These are phyloP conservation scores for Cetoscarus ocellatus DNA, from an alignment of 2,797 vertebrate species.

Conservation along the genomic window DNA sequence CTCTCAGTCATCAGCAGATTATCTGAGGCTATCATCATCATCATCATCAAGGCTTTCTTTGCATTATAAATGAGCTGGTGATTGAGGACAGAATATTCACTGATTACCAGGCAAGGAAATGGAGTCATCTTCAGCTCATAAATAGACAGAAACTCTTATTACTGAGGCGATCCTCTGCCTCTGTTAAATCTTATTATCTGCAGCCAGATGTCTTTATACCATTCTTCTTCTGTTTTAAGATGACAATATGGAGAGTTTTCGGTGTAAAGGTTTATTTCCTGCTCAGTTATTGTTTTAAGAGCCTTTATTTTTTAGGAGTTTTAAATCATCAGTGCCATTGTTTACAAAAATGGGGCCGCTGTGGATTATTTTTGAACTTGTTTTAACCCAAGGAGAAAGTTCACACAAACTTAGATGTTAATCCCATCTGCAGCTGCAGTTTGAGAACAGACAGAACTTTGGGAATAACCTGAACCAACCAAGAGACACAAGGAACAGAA, in stretches of 20 bases:
- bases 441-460: conserved; percentile 8
- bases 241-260: neutral
- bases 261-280: conserved; percentile 13
- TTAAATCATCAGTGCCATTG: neutral
- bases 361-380: conserved; percentile 1
- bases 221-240: conserved; percentile 16
- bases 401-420: conserved; percentile 6
- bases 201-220: conserved; percentile 37
- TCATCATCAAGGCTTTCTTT: conserved; percentile 42
- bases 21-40: conserved; percentile 55
- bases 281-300: conserved; percentile 5
- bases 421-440: conserved; percentile 10
- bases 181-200: conserved; percentile 33
- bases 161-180: conserved; percentile 33
- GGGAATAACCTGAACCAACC: neutral
- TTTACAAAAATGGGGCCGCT: conserved; percentile 5
- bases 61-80: conserved; percentile 71
- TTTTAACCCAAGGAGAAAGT: conserved; percentile 32
- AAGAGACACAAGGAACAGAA: too few species aligned
- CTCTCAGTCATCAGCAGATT: conserved; percentile 45
- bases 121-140: conserved; percentile 57
- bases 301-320: conserved; percentile 20
- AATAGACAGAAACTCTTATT: conserved; percentile 46
- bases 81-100: conserved; percentile 55
- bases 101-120: conserved; percentile 59